Evolutionary conservation across 2,888 invertebrate genomes (phyloP), one percentile per base, ranked within the genome.

Genomic region (Acronicta leporina): DNA sequence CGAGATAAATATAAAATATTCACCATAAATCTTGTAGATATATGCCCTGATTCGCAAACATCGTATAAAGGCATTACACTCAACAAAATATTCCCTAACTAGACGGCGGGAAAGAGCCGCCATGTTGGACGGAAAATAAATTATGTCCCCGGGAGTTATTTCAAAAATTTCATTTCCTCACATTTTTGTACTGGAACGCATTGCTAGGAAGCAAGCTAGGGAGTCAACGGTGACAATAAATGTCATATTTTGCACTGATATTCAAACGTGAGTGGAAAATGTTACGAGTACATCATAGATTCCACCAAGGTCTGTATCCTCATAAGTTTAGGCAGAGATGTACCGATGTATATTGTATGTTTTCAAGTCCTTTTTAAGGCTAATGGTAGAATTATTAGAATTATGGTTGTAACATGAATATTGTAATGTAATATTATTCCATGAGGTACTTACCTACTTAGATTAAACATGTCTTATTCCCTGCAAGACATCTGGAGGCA

Each of bases 111-210:
- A 63, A 49, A 59, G 30, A 33, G 33, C 14, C 55, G 27, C 38
- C 53, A 53, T 61, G 58, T 60, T 44, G 47, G 8, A 61, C 51
- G 56, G 57, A 69, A 69, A 62, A 64, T 67, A 58, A 46, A 49
- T 62, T 66, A 63, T 45, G 54, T 49, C 35, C n/a, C 11, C 43
- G 45, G 46, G 54, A 62, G 51, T 70, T 70, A 73, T 70, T 73
- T 64, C 51, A 60, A 64, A 63, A 20, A 71, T 71, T 67, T 60
- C 56, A 70, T 73, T 70, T 70, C 70, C 66, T 41, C 43, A 58
- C 52, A 56, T 63, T 61, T 61, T 63, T 63, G 49, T 56, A 30
- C n/a, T 7, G 16, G 20, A 25, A 4, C 14, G 16, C 45, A 42
- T 35, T 45, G n/a, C 49, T 42, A 43, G 50, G 54, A 64, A 38